phyloP scores from a whole-genome alignment of 2,888 invertebrate genomes.

The Eristalis pertinax region DNA sequence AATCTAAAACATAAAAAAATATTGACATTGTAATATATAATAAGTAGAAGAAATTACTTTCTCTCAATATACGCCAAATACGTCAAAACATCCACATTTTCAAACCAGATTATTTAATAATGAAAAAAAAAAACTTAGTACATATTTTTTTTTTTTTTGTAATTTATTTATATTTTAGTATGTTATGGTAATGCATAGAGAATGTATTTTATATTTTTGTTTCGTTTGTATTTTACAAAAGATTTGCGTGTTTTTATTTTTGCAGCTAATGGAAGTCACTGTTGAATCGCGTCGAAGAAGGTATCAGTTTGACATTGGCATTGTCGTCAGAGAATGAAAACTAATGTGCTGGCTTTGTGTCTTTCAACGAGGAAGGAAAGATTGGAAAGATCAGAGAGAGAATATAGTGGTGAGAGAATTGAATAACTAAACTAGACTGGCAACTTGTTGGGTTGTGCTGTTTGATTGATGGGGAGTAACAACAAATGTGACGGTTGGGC shows the following conservation, averaged over 20 bases:
- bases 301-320: background rate
- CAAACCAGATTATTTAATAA: slow-evolving; percentile 58
- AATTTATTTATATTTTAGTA: slow-evolving; percentile 37
- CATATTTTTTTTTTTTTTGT: slow-evolving; percentile 26
- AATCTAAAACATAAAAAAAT: slow-evolving; percentile 59
- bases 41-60: slow-evolving; percentile 49
- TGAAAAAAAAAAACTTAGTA: slow-evolving; percentile 16
- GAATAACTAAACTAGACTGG: slow-evolving; percentile 15
- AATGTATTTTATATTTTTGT: background rate
- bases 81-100: slow-evolving; percentile 73
- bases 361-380: background rate
- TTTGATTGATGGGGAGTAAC: too few species aligned
- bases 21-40: slow-evolving; percentile 38
- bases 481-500: too few species aligned
- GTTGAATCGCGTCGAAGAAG: slow-evolving; percentile 3
- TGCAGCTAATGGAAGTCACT: slow-evolving; percentile 11
- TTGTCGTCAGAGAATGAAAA: background rate
- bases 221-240: slow-evolving; percentile 4
- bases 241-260: background rate
- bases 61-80: slow-evolving; percentile 72
- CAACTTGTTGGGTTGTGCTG: slow-evolving; percentile 18
- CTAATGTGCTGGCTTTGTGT: background rate
- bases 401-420: background rate
- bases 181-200: slow-evolving; percentile 1
- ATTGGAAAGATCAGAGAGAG: background rate